These are phyloP conservation scores for Hydropsyche tenuis DNA, from an alignment of 1,140 invertebrate species.

Conservation along the genomic window DNA sequence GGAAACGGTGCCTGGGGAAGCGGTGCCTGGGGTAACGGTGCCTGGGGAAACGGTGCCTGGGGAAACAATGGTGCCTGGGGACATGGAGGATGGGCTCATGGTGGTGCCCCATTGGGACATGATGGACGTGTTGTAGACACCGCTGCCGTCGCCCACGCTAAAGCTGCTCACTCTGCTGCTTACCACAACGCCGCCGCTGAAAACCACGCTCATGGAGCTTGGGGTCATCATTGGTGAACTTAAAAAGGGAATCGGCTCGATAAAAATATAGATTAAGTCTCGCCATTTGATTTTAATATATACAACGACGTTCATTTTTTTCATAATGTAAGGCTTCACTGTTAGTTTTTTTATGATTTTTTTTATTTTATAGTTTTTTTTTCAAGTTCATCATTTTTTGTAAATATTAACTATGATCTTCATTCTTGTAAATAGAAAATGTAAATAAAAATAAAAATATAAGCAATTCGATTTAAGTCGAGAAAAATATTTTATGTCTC, in stretches of 20 bases:
- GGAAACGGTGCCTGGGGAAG: not conserved
- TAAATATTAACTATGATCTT: not conserved
- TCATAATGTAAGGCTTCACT: not conserved
- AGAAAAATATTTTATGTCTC: not conserved
- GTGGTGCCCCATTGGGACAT: conserved; percentile 31
- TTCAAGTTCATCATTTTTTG: not conserved
- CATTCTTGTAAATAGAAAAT: not conserved
- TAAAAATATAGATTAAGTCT: not conserved
- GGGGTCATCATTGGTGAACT: conserved; percentile 11
- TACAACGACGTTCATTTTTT: too few species aligned
- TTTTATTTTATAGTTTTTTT: not conserved
- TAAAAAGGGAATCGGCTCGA: not conserved
- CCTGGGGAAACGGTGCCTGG: conserved; percentile 6
- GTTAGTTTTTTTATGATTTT: not conserved
- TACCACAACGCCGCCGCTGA: conserved; percentile 56
- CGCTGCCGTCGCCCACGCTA: conserved; percentile 59
- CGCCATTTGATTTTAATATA: too few species aligned
- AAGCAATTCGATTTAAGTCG: conserved; percentile 7
- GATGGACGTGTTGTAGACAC: conserved; percentile 57
- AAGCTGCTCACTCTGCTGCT: conserved; percentile 58
- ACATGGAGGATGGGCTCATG: conserved; percentile 49
- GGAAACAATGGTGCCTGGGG: conserved; percentile 51
- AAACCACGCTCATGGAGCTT: conserved; percentile 19
- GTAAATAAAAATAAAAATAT: conserved; percentile 11
- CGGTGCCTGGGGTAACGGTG: conserved; percentile 46